Conservation (phyloP, 1,140 invertebrate genomes). For the Papilio helenus region DNA sequence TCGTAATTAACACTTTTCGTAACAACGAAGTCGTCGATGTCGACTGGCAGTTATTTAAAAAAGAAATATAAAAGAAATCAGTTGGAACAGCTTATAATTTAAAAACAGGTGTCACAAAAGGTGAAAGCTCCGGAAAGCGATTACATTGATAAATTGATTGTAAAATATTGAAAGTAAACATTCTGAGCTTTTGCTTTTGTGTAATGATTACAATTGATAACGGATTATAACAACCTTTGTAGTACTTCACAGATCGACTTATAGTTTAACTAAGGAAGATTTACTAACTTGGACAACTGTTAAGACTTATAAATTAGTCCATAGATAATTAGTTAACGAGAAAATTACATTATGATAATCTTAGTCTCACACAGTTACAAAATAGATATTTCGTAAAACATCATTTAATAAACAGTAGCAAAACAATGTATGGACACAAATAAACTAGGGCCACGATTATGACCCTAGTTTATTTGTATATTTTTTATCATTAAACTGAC, state of each 20-base stretch:
- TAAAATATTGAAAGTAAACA: constrained; percentile 18
- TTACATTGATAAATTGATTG: constrained; percentile 18
- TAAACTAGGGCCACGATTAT: no score
- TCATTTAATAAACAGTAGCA: no score
- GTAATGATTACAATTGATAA: not conserved
- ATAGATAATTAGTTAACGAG: no score
- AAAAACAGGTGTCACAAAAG: constrained; percentile 42
- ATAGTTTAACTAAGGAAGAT: not conserved
- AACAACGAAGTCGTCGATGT: not conserved
- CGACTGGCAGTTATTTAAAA: constrained; percentile 1
- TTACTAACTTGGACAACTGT: not conserved
- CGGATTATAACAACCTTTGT: not conserved
- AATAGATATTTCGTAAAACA: no score
- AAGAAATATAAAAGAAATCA: constrained; percentile 2
- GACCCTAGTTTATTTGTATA: not conserved
- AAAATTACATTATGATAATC: no score
- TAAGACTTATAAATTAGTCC: not conserved
- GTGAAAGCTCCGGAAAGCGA: constrained; percentile 47
- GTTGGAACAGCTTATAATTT: not conserved
- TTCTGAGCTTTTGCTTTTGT: not conserved
- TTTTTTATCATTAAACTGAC: constrained; percentile 59
- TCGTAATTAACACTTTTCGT: constrained; percentile 21
- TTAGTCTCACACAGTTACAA: no score
- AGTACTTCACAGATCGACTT: not conserved
- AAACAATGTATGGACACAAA: no score